A percentile compares a stretch with the other conserved stretches of the same genome.
Conservation (phyloP, 2,113 vertebrate genomes). For the Aspiorhynchus laticeps region DNA sequence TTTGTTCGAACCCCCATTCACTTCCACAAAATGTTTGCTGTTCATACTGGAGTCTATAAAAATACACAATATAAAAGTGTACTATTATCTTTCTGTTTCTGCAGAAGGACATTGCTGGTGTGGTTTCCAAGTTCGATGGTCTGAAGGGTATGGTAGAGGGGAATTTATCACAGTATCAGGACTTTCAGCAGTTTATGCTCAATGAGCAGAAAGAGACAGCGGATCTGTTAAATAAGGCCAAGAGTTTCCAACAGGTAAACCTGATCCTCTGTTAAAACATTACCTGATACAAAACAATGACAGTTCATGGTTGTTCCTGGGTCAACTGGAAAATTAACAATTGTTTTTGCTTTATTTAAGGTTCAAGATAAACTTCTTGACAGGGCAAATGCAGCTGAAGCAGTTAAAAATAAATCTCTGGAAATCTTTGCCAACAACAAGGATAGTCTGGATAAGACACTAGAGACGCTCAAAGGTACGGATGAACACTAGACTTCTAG, state of each 20-base stretch:
- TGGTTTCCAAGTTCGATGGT: conserved; percentile 54
- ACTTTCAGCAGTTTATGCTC: conserved; percentile 48
- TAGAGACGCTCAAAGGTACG: conserved; percentile 84
- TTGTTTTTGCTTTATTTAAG: conserved; percentile 68
- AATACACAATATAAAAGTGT: conserved; percentile 1
- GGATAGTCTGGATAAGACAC: conserved; percentile 79
- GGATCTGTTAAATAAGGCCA: conserved; percentile 59
- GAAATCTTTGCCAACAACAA: conserved; percentile 78
- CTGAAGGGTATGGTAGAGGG: conserved; percentile 46
- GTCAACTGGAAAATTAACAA: neutral
- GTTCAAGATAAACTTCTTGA: conserved; percentile 74
- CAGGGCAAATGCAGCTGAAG: conserved; percentile 80
- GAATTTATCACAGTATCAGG: conserved; percentile 50
- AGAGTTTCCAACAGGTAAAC: conserved; percentile 67
- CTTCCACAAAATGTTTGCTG: neutral
- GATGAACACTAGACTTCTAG: neutral
- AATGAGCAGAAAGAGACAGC: conserved; percentile 22
- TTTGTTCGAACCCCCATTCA: neutral
- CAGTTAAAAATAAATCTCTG: conserved; percentile 77
- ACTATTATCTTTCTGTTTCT: neutral
- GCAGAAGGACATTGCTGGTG: conserved; percentile 58
- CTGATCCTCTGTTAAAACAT: neutral
- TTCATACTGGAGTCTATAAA: neutral
- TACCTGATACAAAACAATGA: no score
- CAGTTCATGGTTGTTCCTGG: neutral